A percentile compares a stretch with the other conserved stretches of the same genome.
phyloP scores from a whole-genome alignment of 2,797 vertebrate genomes.

The Trachops cirrhosus region DNA sequence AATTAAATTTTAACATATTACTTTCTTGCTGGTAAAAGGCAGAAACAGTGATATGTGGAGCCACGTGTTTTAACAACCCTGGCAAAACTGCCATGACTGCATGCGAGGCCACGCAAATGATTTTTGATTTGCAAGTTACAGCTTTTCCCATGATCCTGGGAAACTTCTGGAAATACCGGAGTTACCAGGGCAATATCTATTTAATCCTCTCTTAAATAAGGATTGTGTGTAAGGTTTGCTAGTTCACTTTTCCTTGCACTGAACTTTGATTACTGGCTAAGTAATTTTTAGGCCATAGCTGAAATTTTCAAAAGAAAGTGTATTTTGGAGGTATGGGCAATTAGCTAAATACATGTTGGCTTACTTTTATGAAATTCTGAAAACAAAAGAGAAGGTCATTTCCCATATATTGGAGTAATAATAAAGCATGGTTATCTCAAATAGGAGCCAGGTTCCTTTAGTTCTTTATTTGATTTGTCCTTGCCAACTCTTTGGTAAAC shows the following conservation, averaged over 20 bases:
- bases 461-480: background rate
- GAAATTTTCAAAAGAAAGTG: background rate
- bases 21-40: conserved; percentile 51
- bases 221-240: background rate
- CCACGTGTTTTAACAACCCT: background rate
- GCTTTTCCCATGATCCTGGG: conserved; percentile 24
- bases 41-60: conserved; percentile 19
- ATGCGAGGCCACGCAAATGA: background rate
- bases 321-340: background rate
- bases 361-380: background rate
- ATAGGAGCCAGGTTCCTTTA: background rate
- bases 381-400: background rate
- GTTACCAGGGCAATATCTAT: background rate
- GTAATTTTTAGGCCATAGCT: background rate
- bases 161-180: conserved; percentile 12
- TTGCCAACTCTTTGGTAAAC: background rate
- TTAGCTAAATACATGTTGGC: background rate
- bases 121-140: conserved; percentile 41
- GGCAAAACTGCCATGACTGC: conserved; percentile 8
- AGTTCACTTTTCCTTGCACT: background rate
- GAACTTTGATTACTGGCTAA: background rate
- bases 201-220: conserved; percentile 46
- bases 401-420: background rate
- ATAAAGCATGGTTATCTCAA: background rate
- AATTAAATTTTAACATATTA: conserved; percentile 20